Conservation (phyloP, 2,888 invertebrate species). For the Caenorhabditis imperialis region DNA sequence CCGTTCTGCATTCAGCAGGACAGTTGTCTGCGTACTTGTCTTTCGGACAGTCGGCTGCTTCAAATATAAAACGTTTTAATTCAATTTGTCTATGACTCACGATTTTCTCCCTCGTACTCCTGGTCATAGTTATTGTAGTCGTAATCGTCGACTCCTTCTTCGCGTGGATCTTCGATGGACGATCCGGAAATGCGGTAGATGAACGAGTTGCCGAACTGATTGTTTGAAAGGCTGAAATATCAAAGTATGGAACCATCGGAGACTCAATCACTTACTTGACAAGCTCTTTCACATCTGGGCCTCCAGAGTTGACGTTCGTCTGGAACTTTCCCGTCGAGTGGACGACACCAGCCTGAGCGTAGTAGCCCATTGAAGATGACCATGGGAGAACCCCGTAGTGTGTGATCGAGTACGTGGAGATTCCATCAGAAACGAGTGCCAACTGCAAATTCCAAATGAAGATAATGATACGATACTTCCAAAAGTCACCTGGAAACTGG, state of each 20-base stretch:
- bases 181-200: conserved; percentile 84
- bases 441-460: conserved; percentile 82
- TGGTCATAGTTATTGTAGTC: conserved; percentile 69
- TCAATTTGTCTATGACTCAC: conserved; percentile 14
- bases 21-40: conserved; percentile 72
- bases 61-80: not conserved
- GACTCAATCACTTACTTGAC: conserved; percentile 83
- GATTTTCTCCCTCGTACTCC: conserved; percentile 63
- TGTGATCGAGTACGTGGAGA: conserved; percentile 88
- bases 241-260: not conserved
- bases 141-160: conserved; percentile 67
- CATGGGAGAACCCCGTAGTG: conserved; percentile 93
- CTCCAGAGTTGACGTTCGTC: conserved; percentile 89
- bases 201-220: conserved; percentile 86
- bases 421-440: conserved; percentile 85
- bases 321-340: conserved; percentile 85
- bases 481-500: conserved; percentile 81
- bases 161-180: conserved; percentile 68
- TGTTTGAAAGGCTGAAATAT: conserved; percentile 86
- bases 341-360: conserved; percentile 62
- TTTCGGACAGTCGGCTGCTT: conserved; percentile 71
- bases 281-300: conserved; percentile 88
- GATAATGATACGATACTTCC: conserved; percentile 79
- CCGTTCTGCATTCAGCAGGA: conserved; percentile 68
- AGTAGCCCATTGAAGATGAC: conserved; percentile 79